A percentile compares a stretch with the other conserved stretches of the same genome.
phyloP scores from a whole-genome alignment of 2,797 vertebrate genomes.

The Poeciliopsis paucimaculata region DNA sequence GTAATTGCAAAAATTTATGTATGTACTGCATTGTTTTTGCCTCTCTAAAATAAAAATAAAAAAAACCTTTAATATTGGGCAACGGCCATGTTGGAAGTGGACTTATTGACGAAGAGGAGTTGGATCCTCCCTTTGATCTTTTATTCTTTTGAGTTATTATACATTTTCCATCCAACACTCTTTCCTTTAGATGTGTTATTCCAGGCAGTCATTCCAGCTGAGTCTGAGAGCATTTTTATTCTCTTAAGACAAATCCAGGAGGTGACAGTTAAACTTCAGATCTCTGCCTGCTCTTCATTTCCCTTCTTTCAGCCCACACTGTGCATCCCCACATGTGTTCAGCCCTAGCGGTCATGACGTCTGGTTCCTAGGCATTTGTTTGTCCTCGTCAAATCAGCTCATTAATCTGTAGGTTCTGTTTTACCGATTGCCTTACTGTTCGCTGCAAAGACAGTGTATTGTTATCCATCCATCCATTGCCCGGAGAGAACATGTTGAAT shows the following conservation, averaged over 20 bases:
- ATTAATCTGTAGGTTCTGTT: not conserved
- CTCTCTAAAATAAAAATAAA: not conserved
- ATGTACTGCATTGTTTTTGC: not conserved
- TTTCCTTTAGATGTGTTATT: not conserved
- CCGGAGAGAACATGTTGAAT: not conserved
- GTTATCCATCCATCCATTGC: not conserved
- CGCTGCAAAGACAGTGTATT: not conserved
- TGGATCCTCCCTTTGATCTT: constrained; percentile 2
- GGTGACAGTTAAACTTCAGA: not conserved
- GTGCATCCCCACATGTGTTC: not conserved
- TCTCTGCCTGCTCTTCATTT: not conserved
- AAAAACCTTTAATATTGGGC: not conserved
- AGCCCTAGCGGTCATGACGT: not conserved
- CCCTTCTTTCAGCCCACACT: not conserved
- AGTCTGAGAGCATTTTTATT: not conserved
- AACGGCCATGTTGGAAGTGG: not conserved
- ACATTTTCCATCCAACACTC: not conserved
- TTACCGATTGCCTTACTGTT: not conserved
- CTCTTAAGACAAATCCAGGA: not conserved
- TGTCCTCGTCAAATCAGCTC: not conserved
- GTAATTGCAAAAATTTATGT: not conserved
- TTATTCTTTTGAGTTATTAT: constrained; percentile 1
- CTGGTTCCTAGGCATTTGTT: not conserved
- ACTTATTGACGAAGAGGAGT: not conserved
- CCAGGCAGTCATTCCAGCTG: not conserved